Conservation (phyloP, 2,888 invertebrate genomes). For the Pheosia tremula region DNA sequence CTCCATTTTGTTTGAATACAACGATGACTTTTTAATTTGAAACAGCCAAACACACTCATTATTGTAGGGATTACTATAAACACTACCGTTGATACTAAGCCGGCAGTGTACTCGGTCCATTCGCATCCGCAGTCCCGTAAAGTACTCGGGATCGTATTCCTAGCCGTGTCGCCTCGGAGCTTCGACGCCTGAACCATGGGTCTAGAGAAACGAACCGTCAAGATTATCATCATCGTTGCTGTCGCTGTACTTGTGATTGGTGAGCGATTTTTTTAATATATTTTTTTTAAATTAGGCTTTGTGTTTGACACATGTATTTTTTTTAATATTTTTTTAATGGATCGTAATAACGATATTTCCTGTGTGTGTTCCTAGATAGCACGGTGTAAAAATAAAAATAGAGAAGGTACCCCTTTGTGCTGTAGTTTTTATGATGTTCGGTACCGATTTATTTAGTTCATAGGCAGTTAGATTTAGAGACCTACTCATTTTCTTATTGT, state of each 20-base stretch:
- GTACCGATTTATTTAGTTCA: too few relatives aligned
- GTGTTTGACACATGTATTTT: too few relatives aligned
- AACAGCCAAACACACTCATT: neutral
- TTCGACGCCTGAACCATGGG: slow-evolving; percentile 56
- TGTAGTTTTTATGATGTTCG: too few relatives aligned
- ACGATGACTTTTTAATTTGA: neutral
- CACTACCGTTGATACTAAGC: slow-evolving; percentile 1
- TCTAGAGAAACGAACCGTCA: slow-evolving; percentile 70
- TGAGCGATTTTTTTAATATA: slow-evolving; percentile 42
- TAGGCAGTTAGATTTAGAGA: too few relatives aligned
- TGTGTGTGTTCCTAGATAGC: too few relatives aligned
- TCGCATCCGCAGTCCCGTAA: slow-evolving; percentile 23
- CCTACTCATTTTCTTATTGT: too few relatives aligned
- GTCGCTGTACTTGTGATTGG: slow-evolving; percentile 66
- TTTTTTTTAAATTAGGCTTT: too few relatives aligned
- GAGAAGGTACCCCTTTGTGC: too few relatives aligned
- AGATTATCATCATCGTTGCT: slow-evolving; percentile 65
- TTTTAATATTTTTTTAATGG: too few relatives aligned
- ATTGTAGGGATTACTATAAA: neutral
- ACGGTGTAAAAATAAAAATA: too few relatives aligned
- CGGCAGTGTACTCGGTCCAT: slow-evolving; percentile 52
- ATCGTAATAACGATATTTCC: too few relatives aligned
- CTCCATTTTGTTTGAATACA: too few relatives aligned
- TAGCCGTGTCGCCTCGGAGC: slow-evolving; percentile 16
- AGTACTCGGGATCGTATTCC: slow-evolving; percentile 22